Base-by-base conservation (phyloP, 2,113 vertebrate genomes). In the Poecilia latipinna region DNA sequence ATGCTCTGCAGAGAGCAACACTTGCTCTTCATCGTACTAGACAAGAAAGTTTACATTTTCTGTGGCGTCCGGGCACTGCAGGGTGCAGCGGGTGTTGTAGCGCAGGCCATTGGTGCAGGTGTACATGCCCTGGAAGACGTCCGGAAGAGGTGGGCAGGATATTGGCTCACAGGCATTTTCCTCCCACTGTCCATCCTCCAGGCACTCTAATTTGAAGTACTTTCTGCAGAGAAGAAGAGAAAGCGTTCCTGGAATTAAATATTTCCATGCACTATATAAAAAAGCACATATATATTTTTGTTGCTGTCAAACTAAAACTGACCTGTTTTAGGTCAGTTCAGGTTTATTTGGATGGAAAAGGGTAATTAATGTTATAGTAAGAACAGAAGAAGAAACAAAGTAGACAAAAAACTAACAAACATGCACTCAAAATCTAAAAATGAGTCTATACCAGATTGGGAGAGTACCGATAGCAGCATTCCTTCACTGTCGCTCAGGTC, bases 91-190 rank as follows among this genome's bases (percentile, higher is more conserved):
- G 73, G 94, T 96, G 93, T 95, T 89, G 61, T 97, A 95, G 87
- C 94, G 78, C 17, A 96, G 94, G 79, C 95, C 94, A 15, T 93
- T 94, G 82, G 95, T 99, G 84, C 98, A 99, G 82, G 93, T 94
- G 85, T 97, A 99, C 97, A 99, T 97, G 82, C 97, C 97, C 77
- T 97, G 94, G 2, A 98, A 98, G 24, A 99, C 91, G 0, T 94
- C 94, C 1, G 96, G 93, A 0, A 95, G 93, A 0, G 95, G 87
- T n/a, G 95, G 92, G 3, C 98, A 99, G 17, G 94, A 88, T 78
- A 98, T 95, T 0, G 98, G 96, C 37, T 94, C 48, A 1, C 98
- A 99, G 70, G 8, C 91, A 0, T 93, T 94, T 48, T 93, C 91
- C 70, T 97, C 95, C 98, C 98, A 99, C 68, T 89, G 91, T 0